phyloP scores from a whole-genome alignment of 2,888 invertebrate species.

The Ophion obscuratus region DNA sequence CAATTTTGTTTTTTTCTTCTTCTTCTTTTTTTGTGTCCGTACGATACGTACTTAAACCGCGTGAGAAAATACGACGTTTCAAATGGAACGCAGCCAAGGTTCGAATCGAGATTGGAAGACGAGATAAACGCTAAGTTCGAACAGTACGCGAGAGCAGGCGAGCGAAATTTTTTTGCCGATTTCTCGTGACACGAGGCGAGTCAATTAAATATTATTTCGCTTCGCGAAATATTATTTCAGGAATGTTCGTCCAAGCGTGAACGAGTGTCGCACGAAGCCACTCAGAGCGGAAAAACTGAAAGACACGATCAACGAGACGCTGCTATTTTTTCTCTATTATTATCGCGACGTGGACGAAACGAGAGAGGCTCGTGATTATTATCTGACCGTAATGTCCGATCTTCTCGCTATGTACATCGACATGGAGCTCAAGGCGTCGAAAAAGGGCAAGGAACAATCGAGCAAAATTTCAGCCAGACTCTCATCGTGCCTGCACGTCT shows the following conservation, averaged over 20 bases:
- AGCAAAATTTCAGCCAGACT: conserved; percentile 79
- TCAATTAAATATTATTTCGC: not conserved
- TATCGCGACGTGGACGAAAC: conserved; percentile 78
- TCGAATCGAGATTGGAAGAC: not conserved
- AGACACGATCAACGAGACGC: conserved; percentile 81
- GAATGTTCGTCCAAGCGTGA: conserved; percentile 80
- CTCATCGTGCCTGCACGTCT: conserved; percentile 78
- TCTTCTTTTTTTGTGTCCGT: not conserved
- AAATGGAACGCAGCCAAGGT: conserved; percentile 32
- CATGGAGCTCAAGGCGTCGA: conserved; percentile 83
- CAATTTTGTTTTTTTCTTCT: not conserved
- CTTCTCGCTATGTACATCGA: conserved; percentile 84
- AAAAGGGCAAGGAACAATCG: conserved; percentile 76
- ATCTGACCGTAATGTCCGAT: conserved; percentile 83
- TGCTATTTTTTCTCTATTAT: conserved; percentile 82
- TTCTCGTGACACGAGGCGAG: not conserved
- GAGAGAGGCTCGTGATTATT: conserved; percentile 77
- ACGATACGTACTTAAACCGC: not conserved
- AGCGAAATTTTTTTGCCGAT: not conserved
- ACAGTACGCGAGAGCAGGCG: not conserved
- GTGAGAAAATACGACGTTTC: not conserved
- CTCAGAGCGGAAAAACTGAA: conserved; percentile 82
- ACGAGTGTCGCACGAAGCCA: conserved; percentile 82
- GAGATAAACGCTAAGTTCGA: not conserved
- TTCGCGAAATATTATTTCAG: conserved; percentile 76